Evolutionary conservation across 2,797 vertebrate species (phyloP), one percentile per base, ranked within the genome.

Genomic region (Echeneis naucrates): DNA sequence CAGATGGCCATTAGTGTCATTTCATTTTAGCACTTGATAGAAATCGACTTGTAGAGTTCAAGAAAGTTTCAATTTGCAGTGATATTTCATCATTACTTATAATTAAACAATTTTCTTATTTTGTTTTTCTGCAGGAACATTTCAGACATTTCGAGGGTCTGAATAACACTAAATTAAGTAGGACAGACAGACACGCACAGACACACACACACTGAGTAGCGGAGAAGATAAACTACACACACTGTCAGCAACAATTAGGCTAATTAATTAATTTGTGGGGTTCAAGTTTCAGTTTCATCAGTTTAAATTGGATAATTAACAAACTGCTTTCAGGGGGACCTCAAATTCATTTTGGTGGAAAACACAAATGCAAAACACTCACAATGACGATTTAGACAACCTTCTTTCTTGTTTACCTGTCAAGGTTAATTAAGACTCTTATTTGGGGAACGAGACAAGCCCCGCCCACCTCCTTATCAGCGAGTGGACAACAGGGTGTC

Each of bases 291-390:
- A 89, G 86, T 92, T 92, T 89, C 91, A 92, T 91, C 86, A 85
- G 81, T 81, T 87, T 89, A 92, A 92, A 94, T 90, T 84, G 78
- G 89, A 93, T 93, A 92, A 94, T 95, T 93, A 94, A 93, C 89
- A 84, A 80, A 83, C 78, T 81, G 86, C 82, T 84, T 89, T 92
- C 81, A 82, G 82, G 72, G 85, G 72, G 62, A 83, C 59, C 77
- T 66, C 69, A 13, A 44, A 21, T 61, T 81, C 82, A 68, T 87
- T 88, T 83, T 53, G 75, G 70, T 68, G 67, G 35, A 64, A 66
- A 13, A 68, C 59, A 76, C 57, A 60, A 51, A 27, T 6, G 6
- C 30, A 30, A 30, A 14, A 58, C 58, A 59, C 62, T 68, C 47
- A 60, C 48, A 51, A 33, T 3, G 19, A 47, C 24, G 48, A 40